Evolutionary conservation across 2,797 vertebrate genomes (phyloP).

Genomic region (Pteronotus mesoamericanus): DNA sequence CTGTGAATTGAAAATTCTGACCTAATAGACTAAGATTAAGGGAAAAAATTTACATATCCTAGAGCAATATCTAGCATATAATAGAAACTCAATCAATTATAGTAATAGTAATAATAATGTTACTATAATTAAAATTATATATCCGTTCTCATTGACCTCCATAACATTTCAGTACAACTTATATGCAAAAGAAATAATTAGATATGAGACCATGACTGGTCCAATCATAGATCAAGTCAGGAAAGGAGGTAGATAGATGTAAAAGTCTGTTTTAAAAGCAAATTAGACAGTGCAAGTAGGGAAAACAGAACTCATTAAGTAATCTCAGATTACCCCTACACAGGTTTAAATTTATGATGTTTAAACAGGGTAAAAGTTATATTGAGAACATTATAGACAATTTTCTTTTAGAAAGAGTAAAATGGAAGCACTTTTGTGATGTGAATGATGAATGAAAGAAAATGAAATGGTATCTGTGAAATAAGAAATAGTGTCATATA

Average conservation of each 20-base stretch:
- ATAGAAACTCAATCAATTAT: background rate
- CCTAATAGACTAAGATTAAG: background rate
- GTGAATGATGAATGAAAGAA: constrained; percentile 18
- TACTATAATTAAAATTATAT: constrained; percentile 9
- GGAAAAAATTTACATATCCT: background rate
- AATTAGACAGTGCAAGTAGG: background rate
- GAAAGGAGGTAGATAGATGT: background rate
- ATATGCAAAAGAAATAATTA: constrained; percentile 42
- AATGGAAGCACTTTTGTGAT: constrained; percentile 23
- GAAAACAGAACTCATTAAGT: background rate
- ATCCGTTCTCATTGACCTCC: background rate
- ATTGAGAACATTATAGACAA: background rate
- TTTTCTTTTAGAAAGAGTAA: constrained; percentile 30
- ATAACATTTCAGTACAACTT: constrained; percentile 28
- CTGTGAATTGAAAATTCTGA: constrained; percentile 22
- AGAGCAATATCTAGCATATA: background rate
- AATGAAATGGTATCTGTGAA: background rate
- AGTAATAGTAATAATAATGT: background rate
- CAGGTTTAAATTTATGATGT: constrained; percentile 5
- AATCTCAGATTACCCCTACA: background rate
- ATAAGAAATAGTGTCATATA: background rate
- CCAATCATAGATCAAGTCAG: constrained; percentile 30
- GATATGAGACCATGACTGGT: background rate
- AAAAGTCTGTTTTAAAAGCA: constrained; percentile 30
- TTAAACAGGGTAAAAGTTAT: constrained; percentile 25